Evolutionary conservation across 2,888 invertebrate genomes (phyloP).

Genomic region (Dione vanillae): DNA sequence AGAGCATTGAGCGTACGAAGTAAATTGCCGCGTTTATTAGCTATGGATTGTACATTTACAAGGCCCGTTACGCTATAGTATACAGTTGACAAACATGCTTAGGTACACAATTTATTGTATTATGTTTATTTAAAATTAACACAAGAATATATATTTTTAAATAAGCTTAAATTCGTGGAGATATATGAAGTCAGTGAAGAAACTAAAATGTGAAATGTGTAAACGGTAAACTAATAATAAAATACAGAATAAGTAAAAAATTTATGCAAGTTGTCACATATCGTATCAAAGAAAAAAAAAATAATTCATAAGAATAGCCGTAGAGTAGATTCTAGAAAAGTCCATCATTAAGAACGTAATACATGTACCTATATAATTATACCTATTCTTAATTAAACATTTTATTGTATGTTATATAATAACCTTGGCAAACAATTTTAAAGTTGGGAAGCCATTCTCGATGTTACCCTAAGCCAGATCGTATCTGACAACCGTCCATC

Average conservation of each 20-base stretch:
- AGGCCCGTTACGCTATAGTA: slow-evolving; percentile 42
- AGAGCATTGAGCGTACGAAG: slow-evolving; percentile 9
- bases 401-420: neutral
- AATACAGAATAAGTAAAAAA: no score
- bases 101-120: slow-evolving; percentile 3
- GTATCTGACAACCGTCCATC: slow-evolving; percentile 53
- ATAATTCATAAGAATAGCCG: no score
- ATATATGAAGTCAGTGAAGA: no score
- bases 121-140: neutral
- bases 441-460: slow-evolving; percentile 20
- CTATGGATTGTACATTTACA: slow-evolving; percentile 25
- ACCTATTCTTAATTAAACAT: no score
- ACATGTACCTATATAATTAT: no score
- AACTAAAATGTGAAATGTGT: no score
- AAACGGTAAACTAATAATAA: no score
- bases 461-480: slow-evolving; percentile 47
- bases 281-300: no score
- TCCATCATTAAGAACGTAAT: no score
- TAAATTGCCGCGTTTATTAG: slow-evolving; percentile 22
- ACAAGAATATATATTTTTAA: neutral
- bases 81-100: slow-evolving; percentile 42
- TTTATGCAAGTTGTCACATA: no score
- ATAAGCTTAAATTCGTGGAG: no score
- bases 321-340: no score
- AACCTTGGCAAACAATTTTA: neutral